Evolutionary conservation across 2,113 vertebrate species (phyloP).

Genomic region (Pitta sordida): DNA sequence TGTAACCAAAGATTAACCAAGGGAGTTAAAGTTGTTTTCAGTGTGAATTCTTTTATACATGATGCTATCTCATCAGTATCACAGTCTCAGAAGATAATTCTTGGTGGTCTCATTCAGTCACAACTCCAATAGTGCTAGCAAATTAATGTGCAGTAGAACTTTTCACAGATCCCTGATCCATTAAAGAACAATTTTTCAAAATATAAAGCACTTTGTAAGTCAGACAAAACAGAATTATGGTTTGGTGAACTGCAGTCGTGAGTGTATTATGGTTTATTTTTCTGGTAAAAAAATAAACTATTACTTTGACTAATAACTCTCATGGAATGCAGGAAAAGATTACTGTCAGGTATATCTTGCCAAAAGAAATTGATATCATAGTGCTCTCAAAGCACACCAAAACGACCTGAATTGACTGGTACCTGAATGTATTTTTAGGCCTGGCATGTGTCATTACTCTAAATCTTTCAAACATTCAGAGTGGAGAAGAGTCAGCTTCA

Average conservation of each 20-base stretch:
- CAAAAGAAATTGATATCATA: constrained; percentile 76
- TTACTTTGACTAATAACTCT: constrained; percentile 91
- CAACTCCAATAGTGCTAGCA: constrained; percentile 61
- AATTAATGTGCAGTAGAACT: constrained; percentile 65
- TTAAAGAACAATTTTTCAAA: constrained; percentile 89
- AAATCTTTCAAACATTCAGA: constrained; percentile 62
- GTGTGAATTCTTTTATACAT: neutral
- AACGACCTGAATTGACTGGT: constrained; percentile 56
- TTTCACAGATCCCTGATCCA: constrained; percentile 76
- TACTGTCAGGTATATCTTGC: constrained; percentile 63
- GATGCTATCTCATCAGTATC: neutral
- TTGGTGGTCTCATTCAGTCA: constrained; percentile 75
- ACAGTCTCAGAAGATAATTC: constrained; percentile 55
- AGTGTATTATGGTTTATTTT: constrained; percentile 89
- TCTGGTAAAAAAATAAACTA: constrained; percentile 89
- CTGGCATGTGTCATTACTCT: constrained; percentile 62
- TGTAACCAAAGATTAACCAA: neutral
- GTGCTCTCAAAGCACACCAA: constrained; percentile 64
- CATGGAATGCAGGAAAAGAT: constrained; percentile 83
- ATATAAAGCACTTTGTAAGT: constrained; percentile 80
- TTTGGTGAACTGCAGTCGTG: constrained; percentile 66
- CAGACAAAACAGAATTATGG: constrained; percentile 86
- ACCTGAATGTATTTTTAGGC: constrained; percentile 52
- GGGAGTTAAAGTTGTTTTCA: neutral
- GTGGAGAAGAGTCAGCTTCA: constrained; percentile 16